Evolutionary conservation across 2,113 vertebrate genomes (phyloP).

Genomic region (Fregata magnificens): DNA sequence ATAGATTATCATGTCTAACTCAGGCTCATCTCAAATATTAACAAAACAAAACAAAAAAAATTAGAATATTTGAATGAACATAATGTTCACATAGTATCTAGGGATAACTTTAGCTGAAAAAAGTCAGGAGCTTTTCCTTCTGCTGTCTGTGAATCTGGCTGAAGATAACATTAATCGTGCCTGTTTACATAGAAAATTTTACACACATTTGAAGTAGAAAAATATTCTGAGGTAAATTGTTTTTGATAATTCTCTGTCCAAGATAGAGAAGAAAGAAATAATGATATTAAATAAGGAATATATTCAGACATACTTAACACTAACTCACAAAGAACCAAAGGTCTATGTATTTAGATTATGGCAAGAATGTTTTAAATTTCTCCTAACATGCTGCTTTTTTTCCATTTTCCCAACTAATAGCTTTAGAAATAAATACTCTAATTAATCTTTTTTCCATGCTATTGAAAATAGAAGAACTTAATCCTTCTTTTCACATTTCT

Average conservation of each 20-base stretch:
- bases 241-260: neutral
- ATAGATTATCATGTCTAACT: neutral
- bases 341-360: neutral
- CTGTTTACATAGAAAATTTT: neutral
- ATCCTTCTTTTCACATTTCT: neutral
- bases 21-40: neutral
- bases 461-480: neutral
- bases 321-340: neutral
- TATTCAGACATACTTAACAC: neutral
- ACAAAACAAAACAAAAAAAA: neutral
- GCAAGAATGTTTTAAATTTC: neutral
- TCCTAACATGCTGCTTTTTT: neutral
- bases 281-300: neutral
- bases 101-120: neutral
- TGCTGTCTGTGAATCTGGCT: neutral
- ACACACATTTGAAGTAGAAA: neutral
- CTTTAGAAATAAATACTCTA: neutral
- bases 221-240: neutral
- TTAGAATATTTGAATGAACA: neutral
- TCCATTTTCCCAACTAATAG: neutral
- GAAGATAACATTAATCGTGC: neutral
- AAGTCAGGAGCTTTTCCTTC: neutral
- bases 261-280: neutral
- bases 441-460: neutral
- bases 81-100: neutral